Conservation (phyloP, 2,888 invertebrate species). For the Nomada fabriciana region DNA sequence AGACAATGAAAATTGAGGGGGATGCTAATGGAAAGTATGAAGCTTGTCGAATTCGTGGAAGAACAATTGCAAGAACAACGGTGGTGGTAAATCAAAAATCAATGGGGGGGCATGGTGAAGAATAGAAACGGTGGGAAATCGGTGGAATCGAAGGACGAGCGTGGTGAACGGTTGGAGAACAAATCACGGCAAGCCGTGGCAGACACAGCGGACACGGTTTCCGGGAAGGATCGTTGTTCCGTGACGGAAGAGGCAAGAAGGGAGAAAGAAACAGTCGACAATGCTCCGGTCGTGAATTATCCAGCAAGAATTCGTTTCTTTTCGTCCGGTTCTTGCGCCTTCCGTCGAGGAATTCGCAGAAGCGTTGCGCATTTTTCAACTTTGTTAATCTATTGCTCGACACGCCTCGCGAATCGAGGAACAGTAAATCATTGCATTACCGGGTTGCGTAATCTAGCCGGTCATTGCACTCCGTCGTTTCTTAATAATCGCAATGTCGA, state of each 20-base stretch:
- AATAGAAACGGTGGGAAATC: slow-evolving; percentile 46
- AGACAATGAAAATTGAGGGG: not conserved
- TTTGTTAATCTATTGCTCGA: slow-evolving; percentile 17
- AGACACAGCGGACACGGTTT: slow-evolving; percentile 69
- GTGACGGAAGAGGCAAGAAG: slow-evolving; percentile 70
- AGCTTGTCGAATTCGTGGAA: slow-evolving; percentile 40
- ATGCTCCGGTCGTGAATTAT: slow-evolving; percentile 52
- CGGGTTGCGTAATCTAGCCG: slow-evolving; percentile 13
- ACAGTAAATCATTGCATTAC: not conserved
- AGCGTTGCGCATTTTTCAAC: slow-evolving; percentile 15
- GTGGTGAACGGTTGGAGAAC: slow-evolving; percentile 68
- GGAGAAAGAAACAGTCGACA: slow-evolving; percentile 57
- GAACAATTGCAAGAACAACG: slow-evolving; percentile 40
- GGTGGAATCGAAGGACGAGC: slow-evolving; percentile 68
- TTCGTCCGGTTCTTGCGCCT: slow-evolving; percentile 42
- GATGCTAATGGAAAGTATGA: slow-evolving; percentile 18
- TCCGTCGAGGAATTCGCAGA: not conserved
- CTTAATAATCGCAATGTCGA: too few species aligned
- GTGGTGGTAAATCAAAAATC: slow-evolving; percentile 58
- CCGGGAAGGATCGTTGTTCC: slow-evolving; percentile 79
- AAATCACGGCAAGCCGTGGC: slow-evolving; percentile 65
- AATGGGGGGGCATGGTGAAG: slow-evolving; percentile 31
- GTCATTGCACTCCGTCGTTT: slow-evolving; percentile 6
- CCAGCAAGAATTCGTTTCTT: slow-evolving; percentile 63
- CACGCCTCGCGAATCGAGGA: slow-evolving; percentile 15